Conservation (phyloP, 2,888 invertebrate genomes). For the Nemapogon koenigi region DNA sequence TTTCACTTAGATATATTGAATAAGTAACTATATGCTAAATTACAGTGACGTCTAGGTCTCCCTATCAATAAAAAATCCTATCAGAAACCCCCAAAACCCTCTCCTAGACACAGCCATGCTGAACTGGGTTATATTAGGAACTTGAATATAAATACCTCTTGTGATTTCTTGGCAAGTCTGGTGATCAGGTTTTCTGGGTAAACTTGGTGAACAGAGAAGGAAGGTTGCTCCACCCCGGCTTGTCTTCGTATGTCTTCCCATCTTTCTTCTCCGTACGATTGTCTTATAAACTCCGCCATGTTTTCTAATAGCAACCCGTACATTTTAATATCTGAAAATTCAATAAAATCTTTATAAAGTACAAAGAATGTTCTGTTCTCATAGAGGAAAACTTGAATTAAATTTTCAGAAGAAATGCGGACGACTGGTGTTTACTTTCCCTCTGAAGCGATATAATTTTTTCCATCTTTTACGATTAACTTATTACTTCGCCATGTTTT, state of each 20-base stretch:
- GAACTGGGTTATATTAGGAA: too few species aligned
- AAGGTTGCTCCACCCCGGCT: constrained; percentile 86
- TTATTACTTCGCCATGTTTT: background rate
- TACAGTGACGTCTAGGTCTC: too few species aligned
- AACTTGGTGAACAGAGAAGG: constrained; percentile 90
- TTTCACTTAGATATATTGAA: too few species aligned
- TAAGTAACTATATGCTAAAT: too few species aligned
- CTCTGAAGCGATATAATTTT: background rate
- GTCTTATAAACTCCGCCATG: constrained; percentile 89
- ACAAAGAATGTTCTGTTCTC: too few species aligned
- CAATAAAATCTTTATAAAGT: background rate
- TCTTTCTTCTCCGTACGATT: constrained; percentile 91
- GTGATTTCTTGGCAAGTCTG: constrained; percentile 83
- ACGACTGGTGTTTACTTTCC: background rate
- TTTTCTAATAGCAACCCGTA: constrained; percentile 96
- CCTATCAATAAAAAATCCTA: too few species aligned
- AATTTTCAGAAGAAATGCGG: background rate
- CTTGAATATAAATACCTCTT: constrained; percentile 73
- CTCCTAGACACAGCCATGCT: too few species aligned
- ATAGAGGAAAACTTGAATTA: too few species aligned
- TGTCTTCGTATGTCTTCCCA: constrained; percentile 91
- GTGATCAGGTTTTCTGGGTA: constrained; percentile 91
- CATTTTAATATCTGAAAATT: too few species aligned
- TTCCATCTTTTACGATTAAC: background rate
- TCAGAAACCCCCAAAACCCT: too few species aligned